Conservation (phyloP, 2,888 invertebrate genomes). For the Phlogophora meticulosa region DNA sequence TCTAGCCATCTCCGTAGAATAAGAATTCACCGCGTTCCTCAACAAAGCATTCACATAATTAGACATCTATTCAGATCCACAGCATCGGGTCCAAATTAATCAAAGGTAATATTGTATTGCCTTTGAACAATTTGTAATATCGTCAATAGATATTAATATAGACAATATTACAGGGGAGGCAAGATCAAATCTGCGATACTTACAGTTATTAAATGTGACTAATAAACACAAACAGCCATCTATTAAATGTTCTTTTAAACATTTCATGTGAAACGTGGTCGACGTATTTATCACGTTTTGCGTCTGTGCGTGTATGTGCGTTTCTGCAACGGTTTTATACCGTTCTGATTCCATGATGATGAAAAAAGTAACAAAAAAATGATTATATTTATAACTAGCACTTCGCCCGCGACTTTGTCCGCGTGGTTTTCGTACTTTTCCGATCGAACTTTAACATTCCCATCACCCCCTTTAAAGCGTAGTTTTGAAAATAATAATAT, state of each 20-base stretch:
- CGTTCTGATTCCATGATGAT: not conserved
- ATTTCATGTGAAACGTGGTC: constrained; percentile 18
- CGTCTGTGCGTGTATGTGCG: not conserved
- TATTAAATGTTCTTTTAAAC: constrained; percentile 44
- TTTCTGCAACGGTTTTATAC: not conserved
- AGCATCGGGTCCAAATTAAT: constrained; percentile 18
- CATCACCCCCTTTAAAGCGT: too few species aligned
- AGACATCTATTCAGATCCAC: constrained; percentile 3
- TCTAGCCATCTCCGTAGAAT: not conserved
- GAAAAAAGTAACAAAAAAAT: not conserved
- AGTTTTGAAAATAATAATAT: too few species aligned
- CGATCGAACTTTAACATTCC: too few species aligned
- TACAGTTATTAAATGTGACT: constrained; percentile 30
- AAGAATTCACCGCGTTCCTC: not conserved
- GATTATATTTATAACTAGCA: too few species aligned
- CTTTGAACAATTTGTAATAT: too few species aligned
- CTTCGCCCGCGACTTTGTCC: too few species aligned
- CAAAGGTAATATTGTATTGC: constrained; percentile 8
- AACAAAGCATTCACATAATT: not conserved
- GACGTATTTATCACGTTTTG: constrained; percentile 10
- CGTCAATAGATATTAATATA: too few species aligned
- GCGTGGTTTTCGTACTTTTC: too few species aligned
- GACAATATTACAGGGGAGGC: constrained; percentile 9
- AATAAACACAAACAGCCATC: constrained; percentile 47
- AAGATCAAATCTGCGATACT: constrained; percentile 9